A percentile compares a stretch with the other conserved stretches of the same genome.
phyloP scores from a whole-genome alignment of 2,113 vertebrate species.

The Cyprinodon tularosa region DNA sequence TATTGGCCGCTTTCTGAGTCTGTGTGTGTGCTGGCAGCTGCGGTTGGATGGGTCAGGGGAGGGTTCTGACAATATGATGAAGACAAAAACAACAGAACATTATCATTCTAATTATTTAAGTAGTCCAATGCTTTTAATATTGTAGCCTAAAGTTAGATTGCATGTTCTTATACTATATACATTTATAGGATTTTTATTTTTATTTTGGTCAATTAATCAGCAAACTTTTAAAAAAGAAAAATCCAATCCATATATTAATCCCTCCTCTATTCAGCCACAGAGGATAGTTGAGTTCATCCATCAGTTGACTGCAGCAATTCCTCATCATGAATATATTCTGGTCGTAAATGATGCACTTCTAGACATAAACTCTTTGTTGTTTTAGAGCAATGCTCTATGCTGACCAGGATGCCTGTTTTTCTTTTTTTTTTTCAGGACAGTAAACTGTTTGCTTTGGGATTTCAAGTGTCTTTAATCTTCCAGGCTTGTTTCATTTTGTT shows the following conservation, averaged over 20 bases:
- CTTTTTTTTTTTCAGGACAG: neutral
- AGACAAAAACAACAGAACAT: neutral
- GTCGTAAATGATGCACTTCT: neutral
- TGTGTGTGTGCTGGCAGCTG: slow-evolving; percentile 16
- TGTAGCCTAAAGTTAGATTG: neutral
- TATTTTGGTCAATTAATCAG: no score
- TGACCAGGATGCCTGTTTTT: neutral
- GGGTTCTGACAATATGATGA: neutral
- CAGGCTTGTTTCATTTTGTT: neutral
- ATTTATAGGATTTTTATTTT: no score
- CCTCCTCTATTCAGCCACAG: no score
- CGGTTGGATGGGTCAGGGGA: neutral
- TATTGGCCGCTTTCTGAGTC: slow-evolving; percentile 30
- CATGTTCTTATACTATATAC: no score
- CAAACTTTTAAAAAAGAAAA: no score
- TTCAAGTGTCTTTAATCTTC: neutral
- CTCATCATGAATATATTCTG: no score
- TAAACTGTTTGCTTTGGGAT: neutral
- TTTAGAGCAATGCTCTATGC: neutral
- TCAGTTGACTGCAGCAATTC: no score
- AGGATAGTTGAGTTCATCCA: no score
- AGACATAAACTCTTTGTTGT: neutral
- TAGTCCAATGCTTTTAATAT: neutral
- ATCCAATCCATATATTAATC: no score
- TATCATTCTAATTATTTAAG: neutral